Base-by-base conservation (phyloP, 2,888 invertebrate genomes). In the Xestia c-nigrum region DNA sequence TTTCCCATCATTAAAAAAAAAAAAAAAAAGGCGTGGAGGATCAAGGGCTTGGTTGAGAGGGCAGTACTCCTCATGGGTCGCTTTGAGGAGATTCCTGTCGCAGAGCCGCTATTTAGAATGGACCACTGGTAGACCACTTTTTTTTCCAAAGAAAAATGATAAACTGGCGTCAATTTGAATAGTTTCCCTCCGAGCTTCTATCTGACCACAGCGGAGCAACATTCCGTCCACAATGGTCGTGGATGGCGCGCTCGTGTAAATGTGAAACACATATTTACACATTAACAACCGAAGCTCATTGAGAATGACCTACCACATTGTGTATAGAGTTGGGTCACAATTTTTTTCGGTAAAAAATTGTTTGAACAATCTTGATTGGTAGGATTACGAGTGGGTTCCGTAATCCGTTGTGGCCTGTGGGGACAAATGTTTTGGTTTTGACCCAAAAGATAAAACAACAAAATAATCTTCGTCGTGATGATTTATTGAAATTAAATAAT, bases 301-400 rank as follows among this genome's bases (percentile, higher is more conserved):
- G 93, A 92, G 86, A 87, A 88, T 93, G 92, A 94, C 94, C 94
- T 93, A 94, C 94, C 94, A 93, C 94, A 93, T 92, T 91, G 93
- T 90, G 88, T 91, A 90, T 89, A 86, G 86, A 91, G 91, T 91
- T 91, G 90, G 90, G 90, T 91, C 90, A 91, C 89, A 89, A 46
- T 79, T 88, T 90, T 92, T 91, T 89, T 79, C 52, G 59, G 63
- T 71, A 76, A 85, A 87, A 88, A 83, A 78, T 83, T 50, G 72
- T 85, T 80, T 68, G 72, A 72, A 14, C 61, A 55, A 57, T 77
- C 65, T 78, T 69, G 61, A 74, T 72, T 80, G 70, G 52, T 75
- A 46, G 77, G 55, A 31, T 67, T 46, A 7, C 61, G 7, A 21
- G 16, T 40, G 46, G 89, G 89, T 90, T 89, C 88, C 74, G 89